Percentiles rank a stretch among this genome's conserved stretches.
Conservation (phyloP, 2,113 vertebrate species). For the Siniperca knerii region DNA sequence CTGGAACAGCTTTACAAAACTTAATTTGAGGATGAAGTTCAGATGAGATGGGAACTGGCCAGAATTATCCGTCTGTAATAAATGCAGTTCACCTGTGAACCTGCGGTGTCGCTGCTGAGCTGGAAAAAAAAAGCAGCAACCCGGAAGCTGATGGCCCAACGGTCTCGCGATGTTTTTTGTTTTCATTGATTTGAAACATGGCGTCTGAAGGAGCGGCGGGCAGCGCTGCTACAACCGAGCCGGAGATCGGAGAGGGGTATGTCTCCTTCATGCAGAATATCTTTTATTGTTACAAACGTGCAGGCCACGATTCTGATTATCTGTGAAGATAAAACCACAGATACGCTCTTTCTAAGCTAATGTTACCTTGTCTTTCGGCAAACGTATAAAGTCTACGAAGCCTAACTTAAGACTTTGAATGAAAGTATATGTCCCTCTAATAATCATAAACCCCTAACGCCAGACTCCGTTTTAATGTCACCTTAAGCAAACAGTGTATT, state of each 20-base stretch:
- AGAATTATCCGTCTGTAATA: too few relatives aligned
- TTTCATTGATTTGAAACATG: slow-evolving; percentile 82
- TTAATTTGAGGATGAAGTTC: too few relatives aligned
- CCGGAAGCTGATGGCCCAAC: neutral
- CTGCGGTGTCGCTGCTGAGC: too few relatives aligned
- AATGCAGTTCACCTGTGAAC: too few relatives aligned
- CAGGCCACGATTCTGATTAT: accelerated
- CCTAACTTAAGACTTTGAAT: neutral
- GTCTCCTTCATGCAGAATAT: neutral
- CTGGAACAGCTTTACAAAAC: too few relatives aligned
- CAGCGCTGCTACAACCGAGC: slow-evolving; percentile 49
- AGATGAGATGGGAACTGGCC: too few relatives aligned
- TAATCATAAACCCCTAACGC: too few relatives aligned
- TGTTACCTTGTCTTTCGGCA: too few relatives aligned
- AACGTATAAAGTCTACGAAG: accelerated
- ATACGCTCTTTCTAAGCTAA: neutral
- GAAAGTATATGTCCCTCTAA: neutral
- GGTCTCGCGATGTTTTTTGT: slow-evolving; percentile 70
- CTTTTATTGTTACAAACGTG: accelerated
- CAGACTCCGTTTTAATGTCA: neutral
- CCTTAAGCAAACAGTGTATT: neutral
- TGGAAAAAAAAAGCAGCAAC: too few relatives aligned
- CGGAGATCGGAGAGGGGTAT: slow-evolving; percentile 77
- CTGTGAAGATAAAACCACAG: neutral
- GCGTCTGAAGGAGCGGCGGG: slow-evolving; percentile 81